Conservation (phyloP, 2,888 invertebrate species). For the Drosophila atripex region DNA sequence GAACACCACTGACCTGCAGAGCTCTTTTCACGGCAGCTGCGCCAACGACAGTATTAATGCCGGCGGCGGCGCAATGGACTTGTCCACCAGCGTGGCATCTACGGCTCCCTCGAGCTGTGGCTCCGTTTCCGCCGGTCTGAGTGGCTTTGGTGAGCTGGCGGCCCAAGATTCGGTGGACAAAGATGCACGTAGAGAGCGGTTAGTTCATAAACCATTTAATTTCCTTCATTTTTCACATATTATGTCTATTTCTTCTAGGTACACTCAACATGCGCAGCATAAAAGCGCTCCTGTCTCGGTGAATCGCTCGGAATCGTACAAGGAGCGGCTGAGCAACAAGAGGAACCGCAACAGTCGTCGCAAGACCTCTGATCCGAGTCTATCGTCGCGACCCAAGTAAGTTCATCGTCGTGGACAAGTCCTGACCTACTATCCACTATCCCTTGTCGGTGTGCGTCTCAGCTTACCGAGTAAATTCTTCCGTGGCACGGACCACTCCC, state of each 20-base stretch:
- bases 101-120: constrained; percentile 50
- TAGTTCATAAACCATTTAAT: constrained; percentile 7
- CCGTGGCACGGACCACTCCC: constrained; percentile 39
- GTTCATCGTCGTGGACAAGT: constrained; percentile 70
- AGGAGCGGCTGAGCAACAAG: constrained; percentile 88
- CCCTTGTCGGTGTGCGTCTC: constrained; percentile 15
- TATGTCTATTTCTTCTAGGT: constrained; percentile 49
- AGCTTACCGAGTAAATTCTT: constrained; percentile 35
- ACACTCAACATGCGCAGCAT: constrained; percentile 76
- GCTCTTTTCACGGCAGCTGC: constrained; percentile 62
- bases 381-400: constrained; percentile 87
- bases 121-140: constrained; percentile 52
- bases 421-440: constrained; percentile 21
- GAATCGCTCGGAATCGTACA: constrained; percentile 90
- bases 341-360: constrained; percentile 88
- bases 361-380: constrained; percentile 92
- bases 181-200: constrained; percentile 78
- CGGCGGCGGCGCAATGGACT: constrained; percentile 47
- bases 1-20: constrained; percentile 77
- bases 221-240: neutral
- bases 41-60: constrained; percentile 58
- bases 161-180: constrained; percentile 80
- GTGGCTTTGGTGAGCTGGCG: constrained; percentile 70
- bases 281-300: constrained; percentile 84
- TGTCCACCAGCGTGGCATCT: constrained; percentile 53